phyloP scores from a whole-genome alignment of 2,797 vertebrate genomes.

The Arctocebus calabarensis region DNA sequence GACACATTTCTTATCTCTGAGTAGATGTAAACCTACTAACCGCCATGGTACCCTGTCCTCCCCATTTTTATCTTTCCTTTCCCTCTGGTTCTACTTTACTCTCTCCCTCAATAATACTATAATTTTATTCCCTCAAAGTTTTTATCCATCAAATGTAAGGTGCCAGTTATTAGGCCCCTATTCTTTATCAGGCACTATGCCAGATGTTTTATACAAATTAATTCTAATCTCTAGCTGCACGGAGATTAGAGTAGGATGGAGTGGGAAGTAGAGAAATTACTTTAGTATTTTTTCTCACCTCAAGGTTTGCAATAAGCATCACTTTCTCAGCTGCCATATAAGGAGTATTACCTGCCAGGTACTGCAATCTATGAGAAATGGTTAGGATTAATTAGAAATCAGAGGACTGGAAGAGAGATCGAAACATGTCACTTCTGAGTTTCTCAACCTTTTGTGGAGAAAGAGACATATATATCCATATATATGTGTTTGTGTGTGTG shows the following conservation, averaged over 20 bases:
- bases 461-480: neutral
- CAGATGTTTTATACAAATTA: slow-evolving; percentile 15
- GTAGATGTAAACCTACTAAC: neutral
- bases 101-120: neutral
- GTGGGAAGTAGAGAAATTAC: neutral
- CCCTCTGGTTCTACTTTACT: neutral
- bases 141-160: slow-evolving; percentile 20
- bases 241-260: no score
- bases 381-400: slow-evolving; percentile 61
- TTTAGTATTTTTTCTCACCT: slow-evolving; percentile 31
- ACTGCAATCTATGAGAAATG: slow-evolving; percentile 43
- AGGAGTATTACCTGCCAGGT: slow-evolving; percentile 31
- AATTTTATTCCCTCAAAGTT: neutral
- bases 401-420: neutral
- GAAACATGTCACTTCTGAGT: neutral
- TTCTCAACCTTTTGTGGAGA: neutral
- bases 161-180: neutral
- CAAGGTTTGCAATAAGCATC: slow-evolving; percentile 48
- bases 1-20: neutral
- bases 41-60: neutral
- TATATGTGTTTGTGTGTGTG: neutral
- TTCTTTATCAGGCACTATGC: neutral
- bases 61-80: neutral
- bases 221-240: slow-evolving; percentile 27
- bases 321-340: slow-evolving; percentile 36